phyloP scores from a whole-genome alignment of 2,797 vertebrate genomes.

The Peromyscus aztecus region DNA sequence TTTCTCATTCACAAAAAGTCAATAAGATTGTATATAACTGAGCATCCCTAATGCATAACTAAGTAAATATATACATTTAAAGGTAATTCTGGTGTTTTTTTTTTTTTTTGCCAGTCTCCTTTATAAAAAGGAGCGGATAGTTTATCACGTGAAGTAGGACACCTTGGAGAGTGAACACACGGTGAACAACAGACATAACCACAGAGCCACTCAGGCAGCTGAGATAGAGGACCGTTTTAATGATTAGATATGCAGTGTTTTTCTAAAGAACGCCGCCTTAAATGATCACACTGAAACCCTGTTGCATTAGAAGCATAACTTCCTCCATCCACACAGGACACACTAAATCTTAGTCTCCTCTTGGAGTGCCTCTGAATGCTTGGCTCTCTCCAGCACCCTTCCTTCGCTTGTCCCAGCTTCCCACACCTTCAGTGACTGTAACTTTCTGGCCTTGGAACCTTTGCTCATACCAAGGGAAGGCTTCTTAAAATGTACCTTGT shows the following conservation, averaged over 20 bases:
- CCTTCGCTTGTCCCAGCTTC: background rate
- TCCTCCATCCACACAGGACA: rapidly evolving
- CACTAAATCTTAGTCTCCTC: background rate
- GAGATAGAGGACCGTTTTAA: background rate
- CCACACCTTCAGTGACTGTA: background rate
- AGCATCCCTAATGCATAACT: background rate
- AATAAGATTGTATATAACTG: constrained; percentile 9
- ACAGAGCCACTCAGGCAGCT: background rate
- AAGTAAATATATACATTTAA: constrained; percentile 47
- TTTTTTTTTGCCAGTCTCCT: background rate
- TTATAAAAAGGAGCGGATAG: background rate
- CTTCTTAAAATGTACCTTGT: constrained; percentile 17
- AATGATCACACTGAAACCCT: background rate
- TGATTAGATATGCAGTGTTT: background rate
- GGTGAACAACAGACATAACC: background rate
- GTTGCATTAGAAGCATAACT: background rate
- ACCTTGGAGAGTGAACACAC: background rate
- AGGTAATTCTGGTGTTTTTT: no score
- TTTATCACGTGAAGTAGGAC: background rate
- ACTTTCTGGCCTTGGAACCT: background rate
- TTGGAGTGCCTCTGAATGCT: background rate
- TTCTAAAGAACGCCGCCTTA: background rate
- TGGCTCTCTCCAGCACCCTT: background rate
- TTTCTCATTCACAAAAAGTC: constrained; percentile 43
- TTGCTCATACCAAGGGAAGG: background rate